Evolutionary conservation across 92 coral and sea anemone genomes (phyloP).

Genomic region (Desmophyllum pertusum): DNA sequence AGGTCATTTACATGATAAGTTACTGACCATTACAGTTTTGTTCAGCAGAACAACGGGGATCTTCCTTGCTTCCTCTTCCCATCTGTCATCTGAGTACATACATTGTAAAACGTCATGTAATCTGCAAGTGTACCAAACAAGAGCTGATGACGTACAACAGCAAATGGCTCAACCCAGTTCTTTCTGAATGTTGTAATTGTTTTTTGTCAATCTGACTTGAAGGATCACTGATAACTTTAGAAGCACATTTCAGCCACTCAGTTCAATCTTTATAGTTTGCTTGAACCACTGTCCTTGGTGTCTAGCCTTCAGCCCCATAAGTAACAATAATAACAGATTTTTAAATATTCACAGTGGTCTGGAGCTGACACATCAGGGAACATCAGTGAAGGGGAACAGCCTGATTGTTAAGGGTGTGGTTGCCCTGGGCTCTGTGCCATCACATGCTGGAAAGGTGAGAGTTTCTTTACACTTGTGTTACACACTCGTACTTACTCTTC

Average conservation of each 20-base stretch:
- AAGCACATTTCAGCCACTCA: neutral
- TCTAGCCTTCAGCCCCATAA: neutral
- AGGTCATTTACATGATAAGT: neutral
- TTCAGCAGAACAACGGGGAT: neutral
- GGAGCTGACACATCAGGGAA: slow-evolving; percentile 76
- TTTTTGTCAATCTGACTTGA: neutral
- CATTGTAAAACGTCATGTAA: too few relatives aligned
- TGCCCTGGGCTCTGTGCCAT: slow-evolving; percentile 82
- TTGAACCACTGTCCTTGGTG: neutral
- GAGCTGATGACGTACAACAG: neutral
- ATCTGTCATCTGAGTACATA: neutral
- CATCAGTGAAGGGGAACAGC: slow-evolving; percentile 72
- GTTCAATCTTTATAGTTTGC: too few relatives aligned
- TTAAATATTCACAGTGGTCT: slow-evolving; percentile 68
- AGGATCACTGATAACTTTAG: neutral
- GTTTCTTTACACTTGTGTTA: neutral
- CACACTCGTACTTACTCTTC: too few relatives aligned
- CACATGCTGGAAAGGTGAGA: slow-evolving; percentile 93
- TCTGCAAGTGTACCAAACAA: neutral
- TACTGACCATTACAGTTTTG: neutral
- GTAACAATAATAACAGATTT: neutral
- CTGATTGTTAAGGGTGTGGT: slow-evolving; percentile 88
- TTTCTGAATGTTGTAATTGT: neutral
- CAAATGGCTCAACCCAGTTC: neutral
- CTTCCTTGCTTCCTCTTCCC: neutral